A percentile compares a stretch with the other conserved stretches of the same genome.
Evolutionary conservation across 2,113 vertebrate species (phyloP).

Genomic region (Pardalotus punctatus): DNA sequence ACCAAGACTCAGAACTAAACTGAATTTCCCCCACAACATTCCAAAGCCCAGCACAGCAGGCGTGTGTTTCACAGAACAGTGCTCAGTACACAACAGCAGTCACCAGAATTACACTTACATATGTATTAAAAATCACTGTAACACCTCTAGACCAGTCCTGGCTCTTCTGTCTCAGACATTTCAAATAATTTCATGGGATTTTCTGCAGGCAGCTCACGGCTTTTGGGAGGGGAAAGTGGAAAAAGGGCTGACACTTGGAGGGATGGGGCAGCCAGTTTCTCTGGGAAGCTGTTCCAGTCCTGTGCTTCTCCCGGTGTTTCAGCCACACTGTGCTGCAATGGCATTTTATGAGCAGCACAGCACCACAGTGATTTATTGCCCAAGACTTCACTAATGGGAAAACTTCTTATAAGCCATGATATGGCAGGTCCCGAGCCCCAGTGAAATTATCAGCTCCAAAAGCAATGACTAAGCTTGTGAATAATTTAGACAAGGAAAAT

Average conservation of each 20-base stretch:
- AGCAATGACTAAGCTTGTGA: background rate
- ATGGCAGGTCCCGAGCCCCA: background rate
- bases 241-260: background rate
- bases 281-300: background rate
- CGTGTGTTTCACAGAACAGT: rapidly evolving
- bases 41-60: background rate
- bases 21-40: rapidly evolving
- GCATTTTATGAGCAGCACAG: background rate
- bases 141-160: background rate
- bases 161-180: background rate
- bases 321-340: rapidly evolving
- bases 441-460: background rate
- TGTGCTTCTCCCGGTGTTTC: background rate
- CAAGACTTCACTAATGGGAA: background rate
- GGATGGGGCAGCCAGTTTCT: background rate
- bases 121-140: background rate
- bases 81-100: background rate
- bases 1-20: background rate
- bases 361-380: background rate
- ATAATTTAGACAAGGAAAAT: slow-evolving; percentile 2
- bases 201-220: background rate
- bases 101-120: background rate
- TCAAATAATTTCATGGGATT: background rate
- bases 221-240: background rate
- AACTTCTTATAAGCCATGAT: background rate